Percentiles rank a stretch among this genome's conserved stretches.
Evolutionary conservation across 2,113 vertebrate species (phyloP).

Genomic region (Oncorhynchus tshawytscha): DNA sequence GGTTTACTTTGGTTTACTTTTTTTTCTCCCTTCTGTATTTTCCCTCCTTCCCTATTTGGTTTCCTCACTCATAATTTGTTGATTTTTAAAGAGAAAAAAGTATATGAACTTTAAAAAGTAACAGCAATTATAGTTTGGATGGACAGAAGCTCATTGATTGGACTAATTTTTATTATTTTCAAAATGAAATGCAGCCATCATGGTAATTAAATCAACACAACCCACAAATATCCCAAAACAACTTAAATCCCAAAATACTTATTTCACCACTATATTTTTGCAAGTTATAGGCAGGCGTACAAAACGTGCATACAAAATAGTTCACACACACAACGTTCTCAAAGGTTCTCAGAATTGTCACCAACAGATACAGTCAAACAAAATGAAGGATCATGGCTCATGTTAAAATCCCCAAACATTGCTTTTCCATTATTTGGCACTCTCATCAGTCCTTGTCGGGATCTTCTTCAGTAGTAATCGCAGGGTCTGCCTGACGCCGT

Average conservation of each 20-base stretch:
- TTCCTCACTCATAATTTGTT: conserved; percentile 36
- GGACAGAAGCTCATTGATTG: conserved; percentile 43
- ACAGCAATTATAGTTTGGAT: conserved; percentile 39
- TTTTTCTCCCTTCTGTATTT: not conserved
- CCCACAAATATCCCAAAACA: not conserved
- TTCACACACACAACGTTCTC: too few relatives aligned
- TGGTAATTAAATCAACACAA: too few relatives aligned
- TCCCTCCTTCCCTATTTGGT: not conserved
- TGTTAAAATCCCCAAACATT: not conserved
- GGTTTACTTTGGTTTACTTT: conserved; percentile 31
- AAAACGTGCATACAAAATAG: not conserved
- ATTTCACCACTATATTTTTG: not conserved
- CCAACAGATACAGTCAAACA: too few relatives aligned
- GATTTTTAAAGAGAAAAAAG: conserved; percentile 57
- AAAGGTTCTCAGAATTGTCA: too few relatives aligned
- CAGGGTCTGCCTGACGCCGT: conserved; percentile 78
- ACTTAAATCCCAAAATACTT: not conserved
- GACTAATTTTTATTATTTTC: conserved; percentile 34
- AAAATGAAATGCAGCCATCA: too few relatives aligned
- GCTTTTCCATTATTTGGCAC: conserved; percentile 6
- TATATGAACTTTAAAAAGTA: conserved; percentile 59
- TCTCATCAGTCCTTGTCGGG: not conserved
- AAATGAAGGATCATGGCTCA: not conserved
- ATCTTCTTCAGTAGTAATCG: conserved; percentile 59
- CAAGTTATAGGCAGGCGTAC: not conserved